Evolutionary conservation across 2,113 vertebrate genomes (phyloP), one percentile per base, ranked within the genome.

Genomic region (Pygoscelis antarcticus): DNA sequence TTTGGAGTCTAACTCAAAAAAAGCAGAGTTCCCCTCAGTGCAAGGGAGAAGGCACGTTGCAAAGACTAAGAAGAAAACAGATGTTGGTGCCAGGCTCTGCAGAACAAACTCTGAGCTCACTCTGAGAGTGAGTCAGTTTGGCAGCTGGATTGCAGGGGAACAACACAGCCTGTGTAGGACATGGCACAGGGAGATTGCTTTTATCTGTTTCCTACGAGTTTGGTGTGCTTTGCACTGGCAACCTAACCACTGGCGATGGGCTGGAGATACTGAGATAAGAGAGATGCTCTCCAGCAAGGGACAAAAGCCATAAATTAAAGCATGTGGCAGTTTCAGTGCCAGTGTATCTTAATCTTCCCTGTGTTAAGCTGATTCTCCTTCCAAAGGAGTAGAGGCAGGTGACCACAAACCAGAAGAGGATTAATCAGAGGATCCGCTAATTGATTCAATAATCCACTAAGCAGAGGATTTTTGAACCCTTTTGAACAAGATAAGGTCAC

Each of bases 381-480:
- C 40, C 26, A 47, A 38, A 78, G 64, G 29, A 87, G 38, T n/a
- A 66, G 64, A 87, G 10, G 38, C 89, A 82, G 83, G 81, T 93
- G 89, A 89, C 89, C 77, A 64, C 87, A 94, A 82, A 72, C 69
- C 70, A 82, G 80, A 91, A 68, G 72, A 68, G 51, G 81, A 89
- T 96, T 96, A 81, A 83, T 80, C 54, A 83, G 76, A 65, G 11
- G 49, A 89, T 89, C 77, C 57, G 44, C 83, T 95, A 84, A 95
- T 82, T 87, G 69, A 81, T 91, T 93, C 13, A 91, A 12, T 93
- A 91, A 94, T 91, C 80, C 87, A 71, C 57, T 82, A 79, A 93
- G 91, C 52, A 93, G 69, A 68, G 74, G 61, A 84, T 70, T 92
- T 92, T 14, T 70, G 29, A 86, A 80, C 51, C 13, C 10, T 87